Evolutionary conservation across 1,140 invertebrate species (phyloP), one percentile per base, ranked within the genome.

Genomic region (Neodiprion pinetum): DNA sequence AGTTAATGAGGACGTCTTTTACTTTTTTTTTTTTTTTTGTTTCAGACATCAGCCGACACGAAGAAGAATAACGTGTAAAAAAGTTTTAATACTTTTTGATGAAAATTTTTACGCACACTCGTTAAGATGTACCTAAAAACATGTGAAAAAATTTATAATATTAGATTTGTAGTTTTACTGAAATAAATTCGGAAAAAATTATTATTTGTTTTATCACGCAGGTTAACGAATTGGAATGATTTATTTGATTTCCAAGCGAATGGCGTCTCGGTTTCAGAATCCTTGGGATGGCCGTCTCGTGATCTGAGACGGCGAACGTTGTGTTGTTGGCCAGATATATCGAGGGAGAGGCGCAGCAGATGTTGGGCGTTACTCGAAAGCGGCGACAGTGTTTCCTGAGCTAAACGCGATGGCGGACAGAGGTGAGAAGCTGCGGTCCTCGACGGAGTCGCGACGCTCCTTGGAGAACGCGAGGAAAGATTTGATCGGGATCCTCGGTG

Each of bases 41-140:
- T 86, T 86, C 81, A 84, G 84, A 81, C 77, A 76, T 80, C 75
- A 67, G 71, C 83, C 17, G 17, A 21, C 17, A 21, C 17, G 17
- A 21, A 21, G 17, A 21, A 21, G 17, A 21, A 21, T 21, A 21
- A 21, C 17, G 17, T 21, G 17, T 21, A 21, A 21, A 21, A 21
- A 21, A 21, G 17, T 21, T 21, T 21, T 21, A 21, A 21, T 21
- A 21, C 17, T 21, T 21, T 21, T 21, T 21, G 17, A 21, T 21
- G 17, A 21, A 21, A 21, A 21, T 21, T 21, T 21, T 21, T 21
- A 21, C 17, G 0, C 17, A 21, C 17, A 21, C 17, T 21, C 0
- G 17, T 21, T 21, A 21, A 21, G 17, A 21, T 21, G 17, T 21
- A 21, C 17, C 17, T 21, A 21, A 21, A 21, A 21, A 21, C 17